Conservation (phyloP, 2,888 invertebrate genomes). For the Axea sp. region DNA sequence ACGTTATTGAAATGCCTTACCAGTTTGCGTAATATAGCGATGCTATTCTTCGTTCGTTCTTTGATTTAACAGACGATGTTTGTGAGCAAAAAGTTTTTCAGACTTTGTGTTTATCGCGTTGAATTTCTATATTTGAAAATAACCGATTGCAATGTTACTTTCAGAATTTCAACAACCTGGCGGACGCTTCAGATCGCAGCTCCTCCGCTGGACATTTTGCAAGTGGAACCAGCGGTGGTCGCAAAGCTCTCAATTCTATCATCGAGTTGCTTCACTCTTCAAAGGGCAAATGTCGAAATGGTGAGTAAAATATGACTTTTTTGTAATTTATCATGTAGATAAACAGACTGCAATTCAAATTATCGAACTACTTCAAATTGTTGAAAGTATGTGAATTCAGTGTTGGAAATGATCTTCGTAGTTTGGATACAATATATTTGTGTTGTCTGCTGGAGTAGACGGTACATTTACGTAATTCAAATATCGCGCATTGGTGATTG, state of each 20-base stretch:
- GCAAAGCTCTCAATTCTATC: constrained; percentile 76
- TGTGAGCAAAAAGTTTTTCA: not conserved
- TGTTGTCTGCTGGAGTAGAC: too few species aligned
- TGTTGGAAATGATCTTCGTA: too few species aligned
- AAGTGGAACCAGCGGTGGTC: constrained; percentile 73
- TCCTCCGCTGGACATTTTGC: constrained; percentile 75
- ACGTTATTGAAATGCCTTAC: constrained; percentile 28
- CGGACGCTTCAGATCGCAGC: constrained; percentile 75
- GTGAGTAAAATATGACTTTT: constrained; percentile 59
- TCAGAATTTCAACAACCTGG: constrained; percentile 77
- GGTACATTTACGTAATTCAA: too few species aligned
- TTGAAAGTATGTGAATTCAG: too few species aligned
- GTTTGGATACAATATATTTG: too few species aligned
- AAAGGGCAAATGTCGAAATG: constrained; percentile 73
- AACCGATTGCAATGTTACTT: constrained; percentile 45
- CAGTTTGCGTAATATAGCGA: not conserved
- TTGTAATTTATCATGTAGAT: too few species aligned
- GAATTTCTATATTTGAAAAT: not conserved
- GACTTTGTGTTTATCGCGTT: too few species aligned
- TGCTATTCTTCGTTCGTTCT: not conserved
- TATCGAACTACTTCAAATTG: too few species aligned
- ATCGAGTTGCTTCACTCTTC: constrained; percentile 76
- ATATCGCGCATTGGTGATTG: too few species aligned
- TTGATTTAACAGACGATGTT: constrained; percentile 9
- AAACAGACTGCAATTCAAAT: too few species aligned